phyloP scores from a whole-genome alignment of 1,140 invertebrate genomes.

The Ylistrum balloti region DNA sequence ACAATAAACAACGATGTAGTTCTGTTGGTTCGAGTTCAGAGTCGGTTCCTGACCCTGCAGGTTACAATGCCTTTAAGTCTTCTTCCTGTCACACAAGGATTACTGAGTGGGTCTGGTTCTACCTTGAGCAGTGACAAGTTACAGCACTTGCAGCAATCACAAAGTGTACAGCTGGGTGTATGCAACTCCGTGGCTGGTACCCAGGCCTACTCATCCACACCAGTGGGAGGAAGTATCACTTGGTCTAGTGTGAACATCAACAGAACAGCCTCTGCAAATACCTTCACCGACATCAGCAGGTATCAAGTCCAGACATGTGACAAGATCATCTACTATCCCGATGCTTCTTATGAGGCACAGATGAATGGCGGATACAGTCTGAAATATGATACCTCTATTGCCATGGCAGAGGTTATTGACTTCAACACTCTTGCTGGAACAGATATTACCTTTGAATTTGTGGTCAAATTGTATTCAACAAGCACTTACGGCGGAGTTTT shows the following conservation, averaged over 20 bases:
- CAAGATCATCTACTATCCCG: constrained; percentile 61
- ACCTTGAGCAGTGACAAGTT: constrained; percentile 48
- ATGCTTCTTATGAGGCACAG: constrained; percentile 52
- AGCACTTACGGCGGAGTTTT: constrained; percentile 58
- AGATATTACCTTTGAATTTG: constrained; percentile 66
- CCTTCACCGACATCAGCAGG: constrained; percentile 35
- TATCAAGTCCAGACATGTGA: constrained; percentile 60
- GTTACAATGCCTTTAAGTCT: constrained; percentile 47
- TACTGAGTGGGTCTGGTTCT: constrained; percentile 60
- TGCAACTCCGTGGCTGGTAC: constrained; percentile 38
- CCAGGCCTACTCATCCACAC: constrained; percentile 14
- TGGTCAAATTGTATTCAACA: constrained; percentile 55
- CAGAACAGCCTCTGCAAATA: not conserved
- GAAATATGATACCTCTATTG: constrained; percentile 59
- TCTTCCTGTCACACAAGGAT: constrained; percentile 50
- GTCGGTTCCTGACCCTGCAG: constrained; percentile 57
- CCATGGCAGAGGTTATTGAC: constrained; percentile 55
- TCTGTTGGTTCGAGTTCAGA: constrained; percentile 55
- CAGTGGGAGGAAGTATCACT: not conserved
- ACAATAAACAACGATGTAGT: constrained; percentile 44
- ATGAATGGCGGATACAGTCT: constrained; percentile 62
- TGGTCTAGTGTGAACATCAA: not conserved
- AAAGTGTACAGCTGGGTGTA: constrained; percentile 48
- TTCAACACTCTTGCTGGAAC: constrained; percentile 48
- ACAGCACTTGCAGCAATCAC: constrained; percentile 49